Conservation (phyloP, 2,888 invertebrate species). For the Trachelus tabidus region DNA sequence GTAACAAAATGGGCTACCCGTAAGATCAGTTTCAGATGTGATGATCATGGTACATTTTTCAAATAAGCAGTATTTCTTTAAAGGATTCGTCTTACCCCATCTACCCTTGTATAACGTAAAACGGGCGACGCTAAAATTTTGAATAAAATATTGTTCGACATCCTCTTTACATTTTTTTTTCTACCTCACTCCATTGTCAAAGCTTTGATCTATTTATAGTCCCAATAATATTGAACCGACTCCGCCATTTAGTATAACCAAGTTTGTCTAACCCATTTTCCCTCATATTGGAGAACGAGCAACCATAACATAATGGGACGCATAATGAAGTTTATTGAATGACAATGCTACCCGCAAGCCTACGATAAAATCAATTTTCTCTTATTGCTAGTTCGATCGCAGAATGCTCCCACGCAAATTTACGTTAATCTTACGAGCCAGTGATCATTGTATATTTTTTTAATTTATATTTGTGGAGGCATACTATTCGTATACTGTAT, state of each 20-base stretch:
- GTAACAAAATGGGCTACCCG: neutral
- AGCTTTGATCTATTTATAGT: neutral
- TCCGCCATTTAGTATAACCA: conserved; percentile 13
- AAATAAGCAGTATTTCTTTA: neutral
- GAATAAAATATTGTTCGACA: neutral
- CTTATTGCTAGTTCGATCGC: neutral
- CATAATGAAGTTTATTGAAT: conserved; percentile 35
- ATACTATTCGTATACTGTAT: neutral
- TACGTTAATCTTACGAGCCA: neutral
- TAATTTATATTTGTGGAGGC: neutral
- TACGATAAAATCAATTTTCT: conserved; percentile 27
- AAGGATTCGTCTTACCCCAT: neutral
- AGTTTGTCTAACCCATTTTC: conserved; percentile 15
- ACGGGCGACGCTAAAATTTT: neutral
- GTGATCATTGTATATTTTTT: neutral
- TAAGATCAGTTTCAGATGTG: neutral
- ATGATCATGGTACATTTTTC: neutral
- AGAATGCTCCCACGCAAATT: neutral
- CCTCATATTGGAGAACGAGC: conserved; percentile 13
- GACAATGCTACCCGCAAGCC: conserved; percentile 32
- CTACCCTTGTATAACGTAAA: neutral
- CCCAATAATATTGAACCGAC: neutral
- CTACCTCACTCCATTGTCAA: neutral
- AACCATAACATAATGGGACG: conserved; percentile 24
- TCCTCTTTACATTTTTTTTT: neutral